Conservation (phyloP, 2,888 invertebrate genomes). For the Hydriomena furcata region DNA sequence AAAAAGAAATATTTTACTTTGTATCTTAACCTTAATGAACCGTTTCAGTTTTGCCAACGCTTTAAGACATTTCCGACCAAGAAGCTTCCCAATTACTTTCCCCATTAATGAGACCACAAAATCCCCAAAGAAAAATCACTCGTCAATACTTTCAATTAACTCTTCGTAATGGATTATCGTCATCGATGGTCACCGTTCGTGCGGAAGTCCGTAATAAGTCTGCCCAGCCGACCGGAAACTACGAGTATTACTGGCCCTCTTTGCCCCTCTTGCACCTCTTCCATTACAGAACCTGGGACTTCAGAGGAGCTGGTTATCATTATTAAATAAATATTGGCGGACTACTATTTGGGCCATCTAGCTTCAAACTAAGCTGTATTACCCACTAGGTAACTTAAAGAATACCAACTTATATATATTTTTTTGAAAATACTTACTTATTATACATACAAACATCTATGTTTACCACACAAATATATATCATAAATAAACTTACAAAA, state of each 20-base stretch:
- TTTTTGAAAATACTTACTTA: no score
- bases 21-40: no score
- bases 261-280: constrained; percentile 25
- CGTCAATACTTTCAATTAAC: constrained; percentile 60
- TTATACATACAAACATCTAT: no score
- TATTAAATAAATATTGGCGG: neutral
- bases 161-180: constrained; percentile 50
- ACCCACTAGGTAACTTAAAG: no score
- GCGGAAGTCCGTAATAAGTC: constrained; percentile 64
- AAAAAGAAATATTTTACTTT: no score
- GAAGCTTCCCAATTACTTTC: constrained; percentile 22
- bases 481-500: no score
- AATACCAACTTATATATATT: no score
- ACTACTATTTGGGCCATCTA: neutral
- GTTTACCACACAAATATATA: no score
- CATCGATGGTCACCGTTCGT: constrained; percentile 45
- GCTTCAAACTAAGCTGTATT: constrained; percentile 1
- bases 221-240: constrained; percentile 60
- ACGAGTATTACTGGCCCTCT: constrained; percentile 43
- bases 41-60: no score
- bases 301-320: neutral
- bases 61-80: neutral
- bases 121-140: constrained; percentile 44
- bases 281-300: constrained; percentile 2
- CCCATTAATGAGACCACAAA: constrained; percentile 15